Conservation (phyloP, 2,113 vertebrate genomes). For the Marcusenius ussheri region DNA sequence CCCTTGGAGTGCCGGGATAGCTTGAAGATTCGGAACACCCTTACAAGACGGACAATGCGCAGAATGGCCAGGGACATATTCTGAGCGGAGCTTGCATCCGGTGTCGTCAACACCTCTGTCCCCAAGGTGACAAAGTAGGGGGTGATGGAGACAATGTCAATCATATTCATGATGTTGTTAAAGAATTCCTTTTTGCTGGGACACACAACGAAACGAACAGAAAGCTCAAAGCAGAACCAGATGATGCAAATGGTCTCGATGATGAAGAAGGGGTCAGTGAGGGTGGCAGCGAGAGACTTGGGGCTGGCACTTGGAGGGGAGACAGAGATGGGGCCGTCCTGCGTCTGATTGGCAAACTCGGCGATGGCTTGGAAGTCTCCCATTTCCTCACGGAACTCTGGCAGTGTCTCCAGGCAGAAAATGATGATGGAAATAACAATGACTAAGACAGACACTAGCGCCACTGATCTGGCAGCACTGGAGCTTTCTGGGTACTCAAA, state of each 20-base stretch:
- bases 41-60: conserved; percentile 85
- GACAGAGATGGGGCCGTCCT: conserved; percentile 33
- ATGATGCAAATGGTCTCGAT: conserved; percentile 89
- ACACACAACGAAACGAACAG: conserved; percentile 82
- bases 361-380: conserved; percentile 25
- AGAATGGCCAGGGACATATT: conserved; percentile 94
- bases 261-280: conserved; percentile 92
- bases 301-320: conserved; percentile 32
- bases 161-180: conserved; percentile 93
- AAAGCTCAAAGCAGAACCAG: conserved; percentile 91
- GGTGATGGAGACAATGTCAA: conserved; percentile 91
- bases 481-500: conserved; percentile 97
- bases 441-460: conserved; percentile 84
- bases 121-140: conserved; percentile 93
- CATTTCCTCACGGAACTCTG: conserved; percentile 81
- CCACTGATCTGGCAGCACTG: conserved; percentile 78
- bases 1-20: conserved; percentile 87
- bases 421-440: conserved; percentile 93
- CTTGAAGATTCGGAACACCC: conserved; percentile 95
- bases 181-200: conserved; percentile 94
- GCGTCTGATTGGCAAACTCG: conserved; percentile 50
- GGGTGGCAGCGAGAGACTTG: conserved; percentile 52
- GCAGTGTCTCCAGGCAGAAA: conserved; percentile 93
- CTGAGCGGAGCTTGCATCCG: conserved; percentile 71
- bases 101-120: conserved; percentile 80